Conservation (phyloP, 1,140 invertebrate species). For the Euglossa dilemma region DNA sequence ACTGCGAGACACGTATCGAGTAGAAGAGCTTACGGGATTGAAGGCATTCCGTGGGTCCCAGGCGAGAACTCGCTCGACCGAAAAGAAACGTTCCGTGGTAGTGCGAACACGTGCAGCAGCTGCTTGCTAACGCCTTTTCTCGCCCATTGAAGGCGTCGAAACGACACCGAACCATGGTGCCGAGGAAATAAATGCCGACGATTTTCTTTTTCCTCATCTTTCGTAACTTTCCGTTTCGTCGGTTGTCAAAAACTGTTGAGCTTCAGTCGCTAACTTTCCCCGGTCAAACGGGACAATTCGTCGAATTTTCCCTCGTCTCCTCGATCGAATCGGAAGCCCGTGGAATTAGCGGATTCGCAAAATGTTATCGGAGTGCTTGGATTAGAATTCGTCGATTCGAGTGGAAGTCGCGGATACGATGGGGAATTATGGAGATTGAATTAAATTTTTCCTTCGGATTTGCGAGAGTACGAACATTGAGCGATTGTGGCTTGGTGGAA, state of each 20-base stretch:
- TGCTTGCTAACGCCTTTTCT: constrained; percentile 66
- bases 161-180: constrained; percentile 33
- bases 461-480: no score
- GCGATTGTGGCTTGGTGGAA: no score
- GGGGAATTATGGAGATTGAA: no score
- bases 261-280: no score
- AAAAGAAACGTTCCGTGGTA: constrained; percentile 53
- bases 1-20: constrained; percentile 45
- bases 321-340: no score
- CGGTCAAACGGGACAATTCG: no score
- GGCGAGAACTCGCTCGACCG: constrained; percentile 57
- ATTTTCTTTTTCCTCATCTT: constrained; percentile 21
- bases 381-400: no score
- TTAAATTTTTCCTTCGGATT: no score
- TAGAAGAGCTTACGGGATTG: constrained; percentile 47
- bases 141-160: constrained; percentile 32
- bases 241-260: not conserved
- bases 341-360: no score
- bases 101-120: constrained; percentile 58
- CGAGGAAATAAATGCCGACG: constrained; percentile 38
- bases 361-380: no score
- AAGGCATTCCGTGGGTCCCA: constrained; percentile 51
- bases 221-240: not conserved
- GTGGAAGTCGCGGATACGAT: no score
- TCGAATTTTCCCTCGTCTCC: no score